Conservation (phyloP, 2,113 vertebrate genomes). For the Garra rufa region DNA sequence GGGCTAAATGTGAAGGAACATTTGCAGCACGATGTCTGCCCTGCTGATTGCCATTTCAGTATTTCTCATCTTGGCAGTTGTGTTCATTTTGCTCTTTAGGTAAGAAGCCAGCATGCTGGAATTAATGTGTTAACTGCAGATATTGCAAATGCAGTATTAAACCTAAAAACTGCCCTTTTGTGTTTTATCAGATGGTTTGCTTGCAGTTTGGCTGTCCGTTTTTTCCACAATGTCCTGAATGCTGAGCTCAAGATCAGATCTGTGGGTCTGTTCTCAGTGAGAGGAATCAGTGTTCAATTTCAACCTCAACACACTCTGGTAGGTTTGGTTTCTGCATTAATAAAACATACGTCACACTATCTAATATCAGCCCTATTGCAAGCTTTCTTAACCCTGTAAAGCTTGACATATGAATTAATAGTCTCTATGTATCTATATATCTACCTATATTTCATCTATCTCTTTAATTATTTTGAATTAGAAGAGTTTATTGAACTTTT, state of each 20-base stretch:
- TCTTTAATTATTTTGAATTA: no score
- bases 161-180: not conserved
- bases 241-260: conserved; percentile 91
- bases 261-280: conserved; percentile 87
- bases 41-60: conserved; percentile 65
- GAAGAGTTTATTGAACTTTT: not conserved
- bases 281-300: conserved; percentile 91
- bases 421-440: not conserved
- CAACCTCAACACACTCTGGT: conserved; percentile 90
- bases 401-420: not conserved
- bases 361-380: not conserved
- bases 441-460: no score
- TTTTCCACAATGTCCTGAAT: conserved; percentile 85
- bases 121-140: not conserved
- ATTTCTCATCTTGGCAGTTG: conserved; percentile 62
- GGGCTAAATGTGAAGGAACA: conserved; percentile 61
- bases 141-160: not conserved
- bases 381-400: not conserved
- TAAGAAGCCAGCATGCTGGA: conserved; percentile 53
- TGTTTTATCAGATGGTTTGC: conserved; percentile 82
- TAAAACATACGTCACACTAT: not conserved
- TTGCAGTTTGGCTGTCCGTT: conserved; percentile 81
- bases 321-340: conserved; percentile 58
- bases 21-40: conserved; percentile 73
- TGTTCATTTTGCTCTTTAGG: conserved; percentile 69